Conservation (phyloP, 2,888 invertebrate genomes). For the Odiellus spinosus region DNA sequence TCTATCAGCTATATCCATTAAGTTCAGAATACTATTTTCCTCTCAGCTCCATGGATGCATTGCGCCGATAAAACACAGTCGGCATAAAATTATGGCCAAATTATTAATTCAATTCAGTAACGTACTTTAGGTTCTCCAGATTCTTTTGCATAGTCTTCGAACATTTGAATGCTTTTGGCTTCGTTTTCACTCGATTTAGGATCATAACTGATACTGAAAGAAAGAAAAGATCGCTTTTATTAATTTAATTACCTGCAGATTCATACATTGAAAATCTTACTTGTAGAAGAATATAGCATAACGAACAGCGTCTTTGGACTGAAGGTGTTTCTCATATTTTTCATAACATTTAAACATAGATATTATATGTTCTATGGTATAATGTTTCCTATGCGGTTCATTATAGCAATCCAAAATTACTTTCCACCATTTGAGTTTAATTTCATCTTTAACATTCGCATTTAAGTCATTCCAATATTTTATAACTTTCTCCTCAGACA, state of each 20-base stretch:
- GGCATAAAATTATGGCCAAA: too few relatives aligned
- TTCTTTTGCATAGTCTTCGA: constrained; percentile 38
- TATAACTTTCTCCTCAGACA: too few relatives aligned
- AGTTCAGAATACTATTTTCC: too few relatives aligned
- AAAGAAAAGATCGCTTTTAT: constrained; percentile 7
- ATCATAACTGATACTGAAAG: constrained; percentile 40
- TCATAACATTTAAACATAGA: constrained; percentile 34
- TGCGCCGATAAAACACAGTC: too few relatives aligned
- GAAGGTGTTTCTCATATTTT: constrained; percentile 32
- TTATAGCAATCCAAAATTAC: constrained; percentile 31
- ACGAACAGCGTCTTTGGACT: constrained; percentile 34
- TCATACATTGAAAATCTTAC: constrained; percentile 33
- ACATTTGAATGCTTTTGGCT: constrained; percentile 38
- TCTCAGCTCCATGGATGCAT: too few relatives aligned
- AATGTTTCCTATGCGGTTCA: constrained; percentile 35
- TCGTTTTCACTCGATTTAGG: constrained; percentile 40
- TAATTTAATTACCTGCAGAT: neutral
- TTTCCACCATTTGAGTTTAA: constrained; percentile 31
- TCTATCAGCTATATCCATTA: too few relatives aligned
- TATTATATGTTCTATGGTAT: constrained; percentile 35
- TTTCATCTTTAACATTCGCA: constrained; percentile 9
- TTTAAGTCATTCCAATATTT: too few relatives aligned
- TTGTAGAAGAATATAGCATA: constrained; percentile 41
- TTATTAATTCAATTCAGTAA: constrained; percentile 14
- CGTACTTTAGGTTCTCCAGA: constrained; percentile 34